A percentile compares a stretch with the other conserved stretches of the same genome.
Conservation (phyloP, 2,888 invertebrate species). For the Stenichneumon culpator region DNA sequence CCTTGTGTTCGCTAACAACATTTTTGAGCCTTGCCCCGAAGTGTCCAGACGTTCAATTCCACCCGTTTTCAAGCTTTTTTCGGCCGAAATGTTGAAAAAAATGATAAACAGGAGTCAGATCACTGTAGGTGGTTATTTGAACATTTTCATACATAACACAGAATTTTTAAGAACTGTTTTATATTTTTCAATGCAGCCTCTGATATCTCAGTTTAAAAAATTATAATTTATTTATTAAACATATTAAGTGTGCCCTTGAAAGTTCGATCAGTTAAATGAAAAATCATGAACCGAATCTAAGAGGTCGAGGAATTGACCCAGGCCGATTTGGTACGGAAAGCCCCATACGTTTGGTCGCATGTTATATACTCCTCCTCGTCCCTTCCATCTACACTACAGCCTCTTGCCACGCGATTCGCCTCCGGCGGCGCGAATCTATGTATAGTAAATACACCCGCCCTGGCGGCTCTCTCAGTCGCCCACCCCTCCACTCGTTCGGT, state of each 20-base stretch:
- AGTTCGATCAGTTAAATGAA: too few relatives aligned
- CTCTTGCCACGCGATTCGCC: slow-evolving; percentile 52
- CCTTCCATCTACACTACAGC: slow-evolving; percentile 26
- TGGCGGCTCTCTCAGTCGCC: slow-evolving; percentile 42
- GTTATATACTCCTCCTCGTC: not conserved
- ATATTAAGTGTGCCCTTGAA: too few relatives aligned
- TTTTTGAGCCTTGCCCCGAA: too few relatives aligned
- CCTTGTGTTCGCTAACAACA: too few relatives aligned
- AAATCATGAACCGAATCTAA: not conserved
- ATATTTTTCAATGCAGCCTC: too few relatives aligned
- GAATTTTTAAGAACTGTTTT: too few relatives aligned
- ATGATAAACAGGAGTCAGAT: not conserved
- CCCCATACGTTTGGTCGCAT: not conserved
- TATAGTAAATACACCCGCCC: slow-evolving; percentile 49
- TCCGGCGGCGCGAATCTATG: slow-evolving; percentile 48
- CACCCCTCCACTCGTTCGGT: slow-evolving; percentile 51
- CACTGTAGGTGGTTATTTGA: not conserved
- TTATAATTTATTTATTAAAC: too few relatives aligned
- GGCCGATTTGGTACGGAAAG: not conserved
- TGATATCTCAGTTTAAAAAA: too few relatives aligned
- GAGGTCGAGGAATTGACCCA: not conserved
- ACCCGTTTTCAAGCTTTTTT: too few relatives aligned
- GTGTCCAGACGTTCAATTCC: too few relatives aligned
- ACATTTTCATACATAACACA: too few relatives aligned
- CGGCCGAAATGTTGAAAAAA: too few relatives aligned